phyloP scores from a whole-genome alignment of 2,113 vertebrate species.

The Neodontobutis hainanensis region DNA sequence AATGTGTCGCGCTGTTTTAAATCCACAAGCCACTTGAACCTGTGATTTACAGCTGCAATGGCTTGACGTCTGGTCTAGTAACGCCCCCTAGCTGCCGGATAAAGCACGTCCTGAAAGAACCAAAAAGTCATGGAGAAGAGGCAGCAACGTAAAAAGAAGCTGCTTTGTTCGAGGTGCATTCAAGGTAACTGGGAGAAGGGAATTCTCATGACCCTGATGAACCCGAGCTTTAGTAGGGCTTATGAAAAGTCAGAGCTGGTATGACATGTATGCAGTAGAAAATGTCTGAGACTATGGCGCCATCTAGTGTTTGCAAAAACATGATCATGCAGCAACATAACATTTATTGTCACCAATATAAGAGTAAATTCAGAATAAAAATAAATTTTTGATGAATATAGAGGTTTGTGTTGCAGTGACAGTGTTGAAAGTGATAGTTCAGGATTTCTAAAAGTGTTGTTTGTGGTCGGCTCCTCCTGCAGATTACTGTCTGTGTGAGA shows the following conservation, averaged over 20 bases:
- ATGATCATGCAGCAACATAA: neutral
- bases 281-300: constrained; percentile 5
- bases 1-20: neutral
- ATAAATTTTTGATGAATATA: too few relatives aligned
- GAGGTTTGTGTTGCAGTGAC: too few relatives aligned
- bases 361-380: too few relatives aligned
- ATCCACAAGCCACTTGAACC: constrained; percentile 20
- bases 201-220: constrained; percentile 1
- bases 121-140: constrained; percentile 8
- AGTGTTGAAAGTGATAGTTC: too few relatives aligned
- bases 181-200: constrained; percentile 34
- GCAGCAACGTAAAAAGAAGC: neutral
- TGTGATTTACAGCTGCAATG: constrained; percentile 28
- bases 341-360: neutral
- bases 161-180: constrained; percentile 30
- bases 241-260: neutral
- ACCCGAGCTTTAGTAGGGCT: neutral
- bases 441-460: too few relatives aligned
- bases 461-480: too few relatives aligned
- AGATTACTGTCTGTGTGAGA: too few relatives aligned
- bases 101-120: constrained; percentile 7
- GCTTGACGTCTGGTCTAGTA: constrained; percentile 27
- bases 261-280: neutral
- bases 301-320: constrained; percentile 30
- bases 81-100: constrained; percentile 30